phyloP scores from a whole-genome alignment of 2,113 vertebrate genomes.

The Ageneiosus marmoratus region DNA sequence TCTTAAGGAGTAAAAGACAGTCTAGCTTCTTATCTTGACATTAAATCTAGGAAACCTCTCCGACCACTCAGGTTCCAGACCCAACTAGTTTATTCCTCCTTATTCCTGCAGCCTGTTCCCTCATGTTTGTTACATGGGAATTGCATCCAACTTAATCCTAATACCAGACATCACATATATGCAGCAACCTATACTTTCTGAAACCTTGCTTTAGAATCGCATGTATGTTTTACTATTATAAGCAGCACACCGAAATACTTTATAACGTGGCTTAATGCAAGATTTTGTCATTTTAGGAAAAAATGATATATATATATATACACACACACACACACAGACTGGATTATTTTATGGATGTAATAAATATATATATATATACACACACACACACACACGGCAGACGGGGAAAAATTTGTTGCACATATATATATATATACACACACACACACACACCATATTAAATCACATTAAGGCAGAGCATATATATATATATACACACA shows the following conservation, averaged over 20 bases:
- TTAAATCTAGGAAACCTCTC: neutral
- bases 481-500: no score
- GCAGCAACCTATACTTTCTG: neutral
- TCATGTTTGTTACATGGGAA: neutral
- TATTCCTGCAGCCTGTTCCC: neutral
- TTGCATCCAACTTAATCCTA: neutral
- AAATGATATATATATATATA: no score
- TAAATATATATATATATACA: no score
- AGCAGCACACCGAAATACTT: constrained; percentile 53
- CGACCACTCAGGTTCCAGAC: neutral
- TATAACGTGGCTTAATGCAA: constrained; percentile 67
- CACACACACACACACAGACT: no score
- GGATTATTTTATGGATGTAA: constrained; percentile 72
- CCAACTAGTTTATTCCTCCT: neutral
- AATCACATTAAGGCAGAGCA: constrained; percentile 58
- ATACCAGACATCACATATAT: neutral
- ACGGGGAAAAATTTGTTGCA: constrained; percentile 65
- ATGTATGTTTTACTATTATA: constrained; percentile 6
- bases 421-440: no score
- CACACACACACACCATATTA: no score
- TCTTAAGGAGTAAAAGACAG: neutral
- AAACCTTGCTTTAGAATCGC: constrained; percentile 11
- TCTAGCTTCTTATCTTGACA: neutral
- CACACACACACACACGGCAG: no score
- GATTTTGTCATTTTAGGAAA: constrained; percentile 65